A percentile compares a stretch with the other conserved stretches of the same genome.
Evolutionary conservation across 1,140 invertebrate genomes (phyloP).

Genomic region (Probaryconus sp.): DNA sequence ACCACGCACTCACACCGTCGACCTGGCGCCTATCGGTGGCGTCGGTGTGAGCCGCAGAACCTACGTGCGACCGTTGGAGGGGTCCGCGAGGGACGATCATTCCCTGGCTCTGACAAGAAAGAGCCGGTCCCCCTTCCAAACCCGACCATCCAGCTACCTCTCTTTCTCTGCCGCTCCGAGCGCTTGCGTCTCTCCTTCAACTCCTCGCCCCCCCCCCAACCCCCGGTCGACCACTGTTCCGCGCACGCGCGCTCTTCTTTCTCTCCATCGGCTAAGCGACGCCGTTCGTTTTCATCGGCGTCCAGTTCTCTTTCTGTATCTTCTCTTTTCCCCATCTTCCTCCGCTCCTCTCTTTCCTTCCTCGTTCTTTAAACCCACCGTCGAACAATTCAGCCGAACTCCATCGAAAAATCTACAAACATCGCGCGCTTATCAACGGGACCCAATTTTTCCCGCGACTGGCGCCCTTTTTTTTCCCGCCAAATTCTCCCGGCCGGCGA

Average conservation of each 20-base stretch:
- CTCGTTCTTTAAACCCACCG: conserved; percentile 3
- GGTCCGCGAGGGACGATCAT: too few relatives aligned
- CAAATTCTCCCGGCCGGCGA: conserved; percentile 3
- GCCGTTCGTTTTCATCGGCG: neutral
- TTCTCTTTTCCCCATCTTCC: conserved; percentile 31
- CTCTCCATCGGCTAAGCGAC: conserved; percentile 9
- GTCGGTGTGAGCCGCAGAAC: too few relatives aligned
- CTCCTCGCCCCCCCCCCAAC: neutral
- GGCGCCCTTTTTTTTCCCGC: conserved; percentile 14
- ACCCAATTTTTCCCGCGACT: too few relatives aligned
- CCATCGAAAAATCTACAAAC: too few relatives aligned
- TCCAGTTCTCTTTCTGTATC: conserved; percentile 23
- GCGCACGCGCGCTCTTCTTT: neutral
- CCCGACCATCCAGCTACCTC: too few relatives aligned
- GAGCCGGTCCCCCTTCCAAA: too few relatives aligned
- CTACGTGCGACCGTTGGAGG: too few relatives aligned
- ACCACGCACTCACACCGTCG: neutral
- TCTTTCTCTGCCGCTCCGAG: too few relatives aligned
- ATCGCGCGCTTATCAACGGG: too few relatives aligned
- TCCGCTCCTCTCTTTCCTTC: conserved; percentile 33
- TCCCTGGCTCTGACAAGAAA: too few relatives aligned
- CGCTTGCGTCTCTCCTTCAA: conserved; percentile 6
- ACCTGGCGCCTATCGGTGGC: too few relatives aligned
- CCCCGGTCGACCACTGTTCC: neutral
- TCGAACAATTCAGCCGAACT: too few relatives aligned